Conservation (phyloP, 1,140 invertebrate species). For the Drosophila rhopaloa region DNA sequence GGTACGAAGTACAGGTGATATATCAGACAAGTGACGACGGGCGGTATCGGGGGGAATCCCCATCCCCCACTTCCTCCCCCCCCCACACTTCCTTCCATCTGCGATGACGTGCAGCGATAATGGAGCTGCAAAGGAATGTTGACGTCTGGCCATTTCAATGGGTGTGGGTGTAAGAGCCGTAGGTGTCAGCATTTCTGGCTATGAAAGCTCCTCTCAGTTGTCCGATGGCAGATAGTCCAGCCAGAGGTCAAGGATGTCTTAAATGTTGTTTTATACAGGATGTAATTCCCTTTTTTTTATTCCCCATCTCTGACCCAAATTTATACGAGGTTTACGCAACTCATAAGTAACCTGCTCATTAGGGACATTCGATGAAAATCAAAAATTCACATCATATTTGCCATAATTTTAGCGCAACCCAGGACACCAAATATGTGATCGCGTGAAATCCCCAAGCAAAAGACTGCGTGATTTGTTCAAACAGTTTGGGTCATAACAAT, state of each 20-base stretch:
- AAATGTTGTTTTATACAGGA: neutral
- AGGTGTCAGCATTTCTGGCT: slow-evolving; percentile 59
- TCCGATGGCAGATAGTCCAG: slow-evolving; percentile 24
- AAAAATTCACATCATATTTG: slow-evolving; percentile 73
- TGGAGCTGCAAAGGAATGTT: slow-evolving; percentile 69
- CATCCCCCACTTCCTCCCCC: slow-evolving; percentile 9
- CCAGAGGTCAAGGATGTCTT: slow-evolving; percentile 69
- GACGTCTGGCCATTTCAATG: slow-evolving; percentile 57
- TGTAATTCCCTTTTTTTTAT: neutral
- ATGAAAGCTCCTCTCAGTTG: slow-evolving; percentile 21
- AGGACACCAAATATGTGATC: slow-evolving; percentile 44
- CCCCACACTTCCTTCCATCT: slow-evolving; percentile 12
- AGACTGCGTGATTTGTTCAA: slow-evolving; percentile 1
- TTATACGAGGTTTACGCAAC: slow-evolving; percentile 22
- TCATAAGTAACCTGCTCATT: slow-evolving; percentile 63
- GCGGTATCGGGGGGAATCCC: slow-evolving; percentile 28
- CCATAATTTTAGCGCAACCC: slow-evolving; percentile 54
- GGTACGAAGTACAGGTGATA: slow-evolving; percentile 69
- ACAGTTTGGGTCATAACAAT: neutral
- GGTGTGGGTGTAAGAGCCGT: slow-evolving; percentile 60
- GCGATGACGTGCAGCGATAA: slow-evolving; percentile 77
- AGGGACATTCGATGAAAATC: slow-evolving; percentile 26
- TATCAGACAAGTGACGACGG: slow-evolving; percentile 83
- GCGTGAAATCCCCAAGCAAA: slow-evolving; percentile 46
- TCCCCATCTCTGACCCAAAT: slow-evolving; percentile 22